Evolutionary conservation across 2,888 invertebrate genomes (phyloP).

Genomic region (Tolmerus cingulatus): DNA sequence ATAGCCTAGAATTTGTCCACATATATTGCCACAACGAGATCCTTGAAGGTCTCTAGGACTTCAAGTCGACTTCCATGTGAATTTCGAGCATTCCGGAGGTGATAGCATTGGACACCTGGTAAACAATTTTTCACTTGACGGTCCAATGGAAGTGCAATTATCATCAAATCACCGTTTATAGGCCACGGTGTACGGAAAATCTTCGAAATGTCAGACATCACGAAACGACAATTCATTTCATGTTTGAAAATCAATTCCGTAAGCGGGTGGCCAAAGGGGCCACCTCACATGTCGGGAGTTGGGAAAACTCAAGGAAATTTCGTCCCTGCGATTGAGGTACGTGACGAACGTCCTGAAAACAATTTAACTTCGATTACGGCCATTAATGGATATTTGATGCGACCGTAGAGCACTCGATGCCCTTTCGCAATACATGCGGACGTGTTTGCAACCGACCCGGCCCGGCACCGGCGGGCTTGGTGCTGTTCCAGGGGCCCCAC

Average conservation of each 20-base stretch:
- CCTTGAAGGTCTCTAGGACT: neutral
- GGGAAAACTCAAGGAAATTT: slow-evolving; percentile 3
- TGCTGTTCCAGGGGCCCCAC: neutral
- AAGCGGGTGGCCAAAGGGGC: neutral
- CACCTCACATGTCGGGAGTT: neutral
- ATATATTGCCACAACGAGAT: neutral
- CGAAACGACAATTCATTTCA: slow-evolving; percentile 26
- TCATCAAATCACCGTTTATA: slow-evolving; percentile 19
- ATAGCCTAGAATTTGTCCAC: neutral
- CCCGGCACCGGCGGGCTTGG: neutral
- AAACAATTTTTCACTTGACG: neutral
- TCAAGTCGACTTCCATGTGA: neutral
- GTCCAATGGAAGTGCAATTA: neutral
- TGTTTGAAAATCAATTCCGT: slow-evolving; percentile 19
- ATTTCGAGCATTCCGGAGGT: neutral
- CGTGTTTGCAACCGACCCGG: slow-evolving; percentile 3
- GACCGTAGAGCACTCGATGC: neutral
- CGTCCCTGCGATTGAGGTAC: neutral
- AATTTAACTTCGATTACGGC: slow-evolving; percentile 36
- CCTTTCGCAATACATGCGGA: slow-evolving; percentile 11
- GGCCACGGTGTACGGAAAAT: neutral
- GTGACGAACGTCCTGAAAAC: slow-evolving; percentile 31
- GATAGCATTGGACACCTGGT: neutral
- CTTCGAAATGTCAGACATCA: slow-evolving; percentile 13
- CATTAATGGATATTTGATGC: slow-evolving; percentile 38